Evolutionary conservation across 2,888 invertebrate species (phyloP).

Genomic region (Silvanus unidentatus): DNA sequence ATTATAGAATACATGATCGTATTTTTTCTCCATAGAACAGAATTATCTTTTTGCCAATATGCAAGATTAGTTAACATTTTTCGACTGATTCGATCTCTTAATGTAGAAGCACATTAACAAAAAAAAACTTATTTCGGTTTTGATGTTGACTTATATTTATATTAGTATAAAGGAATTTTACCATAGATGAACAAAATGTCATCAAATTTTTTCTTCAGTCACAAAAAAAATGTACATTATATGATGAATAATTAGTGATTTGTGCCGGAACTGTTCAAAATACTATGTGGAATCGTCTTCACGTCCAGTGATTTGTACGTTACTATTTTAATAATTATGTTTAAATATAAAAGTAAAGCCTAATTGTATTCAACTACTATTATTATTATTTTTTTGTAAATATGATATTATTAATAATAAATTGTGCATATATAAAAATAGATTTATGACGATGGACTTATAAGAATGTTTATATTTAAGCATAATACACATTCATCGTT

Average conservation of each 20-base stretch:
- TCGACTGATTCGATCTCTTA: no score
- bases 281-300: constrained; percentile 42
- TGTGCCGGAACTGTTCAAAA: constrained; percentile 41
- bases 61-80: no score
- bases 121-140: no score
- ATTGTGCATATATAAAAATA: constrained; percentile 49
- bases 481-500: constrained; percentile 37
- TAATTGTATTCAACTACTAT: constrained; percentile 32
- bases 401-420: constrained; percentile 36
- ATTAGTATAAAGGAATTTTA: no score
- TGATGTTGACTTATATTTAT: no score
- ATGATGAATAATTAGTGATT: constrained; percentile 33
- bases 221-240: no score
- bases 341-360: constrained; percentile 33
- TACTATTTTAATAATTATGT: constrained; percentile 36
- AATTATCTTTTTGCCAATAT: no score
- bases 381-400: constrained; percentile 44
- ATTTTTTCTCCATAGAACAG: no score
- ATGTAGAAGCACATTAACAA: no score
- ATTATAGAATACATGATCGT: no score
- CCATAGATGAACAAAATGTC: no score
- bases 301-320: constrained; percentile 46
- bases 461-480: constrained; percentile 45
- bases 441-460: constrained; percentile 45
- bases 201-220: no score